Base-by-base conservation (phyloP, 1,140 invertebrate genomes). In the Cotesia vestalis region DNA sequence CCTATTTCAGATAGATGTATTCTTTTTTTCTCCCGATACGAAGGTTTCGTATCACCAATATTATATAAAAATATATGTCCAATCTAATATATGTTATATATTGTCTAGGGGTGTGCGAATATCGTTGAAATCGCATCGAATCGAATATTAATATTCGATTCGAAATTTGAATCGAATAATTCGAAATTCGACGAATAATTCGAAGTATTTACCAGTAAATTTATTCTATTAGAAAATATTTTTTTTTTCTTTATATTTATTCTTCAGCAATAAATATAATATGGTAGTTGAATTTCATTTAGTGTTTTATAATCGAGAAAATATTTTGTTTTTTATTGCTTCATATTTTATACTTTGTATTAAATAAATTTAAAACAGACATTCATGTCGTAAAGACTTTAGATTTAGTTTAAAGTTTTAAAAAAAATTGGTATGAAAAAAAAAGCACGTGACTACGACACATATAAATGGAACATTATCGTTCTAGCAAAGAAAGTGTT, bases 381-480 rank as follows among this genome's bases (percentile, higher is more conserved):
- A 57, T 57, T 57, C 11, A 46, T 46, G 40, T 46, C 11, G 40
- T 46, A 46, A 59, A 59, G 55, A n/a, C 14, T 46, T 46, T 6
- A 59, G n/a, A 27, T 59, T 17, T 17, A 59, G 14, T 59, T 27
- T 27, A 9, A 59, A 6, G 12, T 59, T 59, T 20, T 8, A 61
- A 61, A 36, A 36, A 5, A 20, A 12, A 5, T 36, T 63, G 61
- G 27, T 60, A 34, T 12, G 9, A 36, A 36, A 14, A 36, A n/a
- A 40, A 38, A 17, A 55, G 17, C n/a, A 12, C 12, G n/a, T 55
- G 53, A 71, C 60, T 63, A 74, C 68, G 55, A 67, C 73, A 67
- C 73, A 74, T 71, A 74, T 74, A 74, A 71, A 74, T 74, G 69
- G 73, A 74, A 63, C 68, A 71, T 74, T 71, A 74, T 62, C 61